Evolutionary conservation across 2,113 vertebrate genomes (phyloP), one percentile per base, ranked within the genome.

Genomic region (Oncorhynchus clarkii): DNA sequence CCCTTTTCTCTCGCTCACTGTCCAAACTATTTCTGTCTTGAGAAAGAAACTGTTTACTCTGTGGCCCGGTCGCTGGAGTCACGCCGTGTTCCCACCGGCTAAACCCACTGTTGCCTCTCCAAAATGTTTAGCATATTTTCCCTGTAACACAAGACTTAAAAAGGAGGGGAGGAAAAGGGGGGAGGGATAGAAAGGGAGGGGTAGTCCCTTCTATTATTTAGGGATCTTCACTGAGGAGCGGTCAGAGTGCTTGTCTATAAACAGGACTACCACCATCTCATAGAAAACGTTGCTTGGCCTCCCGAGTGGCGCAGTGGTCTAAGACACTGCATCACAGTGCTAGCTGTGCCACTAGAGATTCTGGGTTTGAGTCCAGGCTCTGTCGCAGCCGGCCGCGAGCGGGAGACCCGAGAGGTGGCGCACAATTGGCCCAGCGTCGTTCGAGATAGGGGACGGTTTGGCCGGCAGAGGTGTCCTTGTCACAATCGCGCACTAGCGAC

Each of bases 1-100:
- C n/a, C 39, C 48, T 49, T 80, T 73, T 74, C 70, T 79, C 78
- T 84, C 75, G 72, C 83, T 75, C 80, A 80, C 82, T 67, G 76
- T 85, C 92, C 90, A 92, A 93, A 93, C 92, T 93, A 93, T 93
- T 94, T 88, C 90, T 93, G 92, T 90, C 91, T 91, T 91, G 88
- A 93, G 91, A 93, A 91, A 90, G 90, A 93, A 92, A 92, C 90
- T 94, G 91, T 93, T 94, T 93, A 93, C 91, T 92, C 89, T 92
- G 90, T 78, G 89, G 90, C 84, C 73, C 84, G 88, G 89, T 82
- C 85, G 88, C 81, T 87, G 85, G 92, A 93, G 87, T 92, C 92
- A 93, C 79, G 87, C 89, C 89, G 90, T 85, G 93, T 92, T 93
- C 93, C 90, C 92, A 89, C 87, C 88, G 83, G 87, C 89, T 86